phyloP scores from a whole-genome alignment of 2,888 invertebrate genomes.

The Parnassius glacialis region DNA sequence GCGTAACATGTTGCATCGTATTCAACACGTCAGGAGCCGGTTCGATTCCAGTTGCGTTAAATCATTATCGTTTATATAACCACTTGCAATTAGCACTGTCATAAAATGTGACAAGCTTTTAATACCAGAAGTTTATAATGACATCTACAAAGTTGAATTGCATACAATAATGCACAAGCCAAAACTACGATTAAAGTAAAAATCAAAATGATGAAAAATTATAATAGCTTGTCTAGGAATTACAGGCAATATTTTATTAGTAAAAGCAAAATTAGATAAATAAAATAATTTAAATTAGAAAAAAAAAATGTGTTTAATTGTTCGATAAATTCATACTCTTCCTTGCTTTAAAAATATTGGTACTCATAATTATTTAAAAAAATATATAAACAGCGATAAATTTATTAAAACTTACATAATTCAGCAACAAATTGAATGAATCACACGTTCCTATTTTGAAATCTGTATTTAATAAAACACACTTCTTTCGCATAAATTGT shows the following conservation, averaged over 20 bases:
- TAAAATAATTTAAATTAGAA: no score
- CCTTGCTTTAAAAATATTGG: no score
- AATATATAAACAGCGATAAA: no score
- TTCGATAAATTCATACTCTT: no score
- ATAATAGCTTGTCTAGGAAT: no score
- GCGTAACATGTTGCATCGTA: not conserved
- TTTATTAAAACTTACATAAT: slow-evolving; percentile 7
- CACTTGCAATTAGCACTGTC: not conserved
- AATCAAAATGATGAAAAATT: no score
- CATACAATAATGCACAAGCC: no score
- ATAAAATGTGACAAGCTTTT: not conserved
- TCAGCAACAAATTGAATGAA: not conserved
- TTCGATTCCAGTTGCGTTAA: not conserved
- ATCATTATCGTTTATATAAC: not conserved
- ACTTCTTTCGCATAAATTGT: slow-evolving; percentile 10
- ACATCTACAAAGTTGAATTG: not conserved
- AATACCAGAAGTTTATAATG: not conserved
- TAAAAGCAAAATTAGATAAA: no score
- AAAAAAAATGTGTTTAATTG: no score
- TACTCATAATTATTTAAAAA: no score
- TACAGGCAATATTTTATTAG: no score
- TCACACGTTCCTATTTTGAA: not conserved
- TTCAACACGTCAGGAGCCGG: not conserved
- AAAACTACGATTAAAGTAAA: no score
- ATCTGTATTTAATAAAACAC: slow-evolving; percentile 3